Base-by-base conservation (phyloP, 2,113 vertebrate genomes). In the Dascyllus trimaculatus region DNA sequence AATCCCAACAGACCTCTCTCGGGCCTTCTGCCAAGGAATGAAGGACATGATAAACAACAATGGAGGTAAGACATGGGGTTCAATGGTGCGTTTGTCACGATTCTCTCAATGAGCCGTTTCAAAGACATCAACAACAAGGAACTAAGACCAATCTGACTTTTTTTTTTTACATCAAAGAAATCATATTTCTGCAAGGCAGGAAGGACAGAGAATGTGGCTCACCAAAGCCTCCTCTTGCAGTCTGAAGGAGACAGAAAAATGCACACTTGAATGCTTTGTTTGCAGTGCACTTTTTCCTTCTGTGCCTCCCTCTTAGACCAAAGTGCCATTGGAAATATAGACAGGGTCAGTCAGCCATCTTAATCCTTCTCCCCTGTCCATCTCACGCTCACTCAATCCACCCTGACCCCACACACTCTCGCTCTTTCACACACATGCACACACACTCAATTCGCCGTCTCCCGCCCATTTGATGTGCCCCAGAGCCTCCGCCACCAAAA, bases 351-450 rank as follows among this genome's bases (percentile, higher is more conserved):
- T 95, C 95, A 91, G 94, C 95, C 94, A 92, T 95, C 95, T 95
- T 96, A 95, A 96, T 96, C 96, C 96, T 91, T 94, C 95, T 88
- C 75, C 81, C 81, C 87, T 90, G 86, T 91, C 89, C 84, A 87
- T 91, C 91, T 89, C 86, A 84, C 43, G 82, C 93, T 93, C 93
- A 88, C 94, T 95, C 95, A 95, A 89, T 90, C 94, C 91, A 94
- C 89, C 87, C 89, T 92, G 91, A 93, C 91, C 92, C 81, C 93
- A 91, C 93, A 88, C 87, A 85, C 88, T 75, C 87, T 86, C 79
- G 53, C 61, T 78, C 74, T 82, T 92, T 94, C 90, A 91, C 94
- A 95, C 92, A 62, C 52, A 25, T 9, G 15, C 52, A 25, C 52
- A 46, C 25, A 21, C 72, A 67, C 81, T 79, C 71, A 81, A 88